Conservation (phyloP, 1,140 invertebrate genomes). For the Panagrolaimus sp. region DNA sequence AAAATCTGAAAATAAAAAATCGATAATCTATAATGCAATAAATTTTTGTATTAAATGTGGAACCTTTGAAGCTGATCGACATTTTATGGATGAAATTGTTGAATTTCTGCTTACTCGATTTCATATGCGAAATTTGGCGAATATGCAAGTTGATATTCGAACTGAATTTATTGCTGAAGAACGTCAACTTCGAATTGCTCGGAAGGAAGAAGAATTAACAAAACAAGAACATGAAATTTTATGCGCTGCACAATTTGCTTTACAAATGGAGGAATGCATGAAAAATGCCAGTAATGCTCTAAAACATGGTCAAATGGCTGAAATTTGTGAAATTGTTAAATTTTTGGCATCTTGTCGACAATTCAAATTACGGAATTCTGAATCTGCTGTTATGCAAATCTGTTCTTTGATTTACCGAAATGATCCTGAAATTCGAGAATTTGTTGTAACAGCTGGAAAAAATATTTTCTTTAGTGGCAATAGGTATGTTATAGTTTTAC, state of each 20-base stretch:
- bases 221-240: background rate
- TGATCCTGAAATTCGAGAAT: background rate
- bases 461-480: background rate
- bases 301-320: background rate
- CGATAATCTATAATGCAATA: too few species aligned
- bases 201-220: too few species aligned
- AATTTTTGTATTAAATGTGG: too few species aligned
- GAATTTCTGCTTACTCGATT: too few species aligned
- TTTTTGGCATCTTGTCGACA: background rate
- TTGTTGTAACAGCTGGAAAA: background rate
- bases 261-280: background rate
- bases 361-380: background rate
- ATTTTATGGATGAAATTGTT: too few species aligned
- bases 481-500: background rate
- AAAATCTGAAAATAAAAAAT: too few species aligned
- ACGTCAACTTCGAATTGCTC: too few species aligned
- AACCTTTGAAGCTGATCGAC: too few species aligned
- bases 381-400: slow-evolving; percentile 12
- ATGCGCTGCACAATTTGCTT: background rate
- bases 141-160: too few species aligned
- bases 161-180: too few species aligned
- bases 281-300: background rate
- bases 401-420: slow-evolving; percentile 4
- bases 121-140: too few species aligned
- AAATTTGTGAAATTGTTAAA: slow-evolving; percentile 5